Percentiles rank a stretch among this genome's conserved stretches.
Conservation (phyloP, 2,113 vertebrate genomes). For the Strigops habroptila region DNA sequence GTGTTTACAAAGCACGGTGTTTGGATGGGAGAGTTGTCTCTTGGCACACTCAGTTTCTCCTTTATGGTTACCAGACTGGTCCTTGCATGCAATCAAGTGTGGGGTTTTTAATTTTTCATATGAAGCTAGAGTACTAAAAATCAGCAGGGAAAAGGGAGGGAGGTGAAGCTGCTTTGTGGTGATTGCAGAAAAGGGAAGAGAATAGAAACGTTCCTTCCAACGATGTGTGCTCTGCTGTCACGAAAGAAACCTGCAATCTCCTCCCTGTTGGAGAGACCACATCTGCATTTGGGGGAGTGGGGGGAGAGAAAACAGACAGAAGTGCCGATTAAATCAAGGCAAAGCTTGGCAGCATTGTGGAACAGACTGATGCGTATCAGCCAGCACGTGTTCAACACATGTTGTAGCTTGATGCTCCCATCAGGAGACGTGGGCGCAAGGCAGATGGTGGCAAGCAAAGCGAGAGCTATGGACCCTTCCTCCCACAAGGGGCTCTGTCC, state of each 20-base stretch:
- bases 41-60: not conserved
- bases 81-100: not conserved
- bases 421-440: not conserved
- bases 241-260: not conserved
- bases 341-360: not conserved
- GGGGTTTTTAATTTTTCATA: not conserved
- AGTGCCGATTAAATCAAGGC: constrained; percentile 34
- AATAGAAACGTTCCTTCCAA: not conserved
- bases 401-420: not conserved
- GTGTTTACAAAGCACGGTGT: not conserved
- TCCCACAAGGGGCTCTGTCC: rapidly evolving
- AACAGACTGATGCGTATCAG: not conserved
- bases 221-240: not conserved
- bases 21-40: not conserved
- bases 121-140: not conserved
- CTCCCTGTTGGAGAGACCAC: not conserved
- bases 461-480: rapidly evolving
- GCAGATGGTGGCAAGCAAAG: not conserved
- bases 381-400: constrained; percentile 14
- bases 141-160: not conserved
- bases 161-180: not conserved
- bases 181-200: not conserved
- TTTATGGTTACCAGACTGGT: not conserved
- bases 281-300: not conserved
- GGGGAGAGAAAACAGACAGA: not conserved